These are phyloP conservation scores for Physella acuta DNA, from an alignment of 1,140 invertebrate genomes.

Conservation along the genomic window DNA sequence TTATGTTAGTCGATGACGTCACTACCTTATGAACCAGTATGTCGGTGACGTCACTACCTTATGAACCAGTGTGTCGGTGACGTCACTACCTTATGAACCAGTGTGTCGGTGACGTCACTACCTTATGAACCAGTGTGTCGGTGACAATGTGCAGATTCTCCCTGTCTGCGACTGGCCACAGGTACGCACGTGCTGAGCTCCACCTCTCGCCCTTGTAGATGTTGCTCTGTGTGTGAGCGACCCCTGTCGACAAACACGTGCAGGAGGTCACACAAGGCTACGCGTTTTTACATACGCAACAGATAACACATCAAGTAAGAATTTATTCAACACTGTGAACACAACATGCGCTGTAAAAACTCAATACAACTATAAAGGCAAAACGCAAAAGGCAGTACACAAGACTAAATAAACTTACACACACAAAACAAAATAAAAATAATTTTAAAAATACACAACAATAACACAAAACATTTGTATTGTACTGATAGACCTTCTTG, in stretches of 20 bases:
- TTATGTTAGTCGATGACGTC: too few species aligned
- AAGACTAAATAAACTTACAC: not conserved
- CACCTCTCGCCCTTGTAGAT: slow-evolving; percentile 37
- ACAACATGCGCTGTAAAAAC: not conserved
- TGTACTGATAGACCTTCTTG: not conserved
- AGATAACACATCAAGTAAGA: not conserved
- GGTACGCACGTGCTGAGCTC: slow-evolving; percentile 38
- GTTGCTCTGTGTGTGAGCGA: slow-evolving; percentile 30
- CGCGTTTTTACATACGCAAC: not conserved
- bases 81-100: not conserved
- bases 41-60: too few species aligned
- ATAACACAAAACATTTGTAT: not conserved
- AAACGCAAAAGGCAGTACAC: too few species aligned
- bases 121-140: slow-evolving; percentile 37
- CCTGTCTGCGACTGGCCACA: slow-evolving; percentile 36
- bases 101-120: not conserved
- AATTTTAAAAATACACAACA: not conserved
- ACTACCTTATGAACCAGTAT: too few species aligned
- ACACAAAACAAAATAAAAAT: not conserved
- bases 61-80: not conserved
- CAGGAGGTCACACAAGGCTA: not conserved
- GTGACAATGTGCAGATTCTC: slow-evolving; percentile 41
- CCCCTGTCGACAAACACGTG: slow-evolving; percentile 20
- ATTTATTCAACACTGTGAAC: not conserved
- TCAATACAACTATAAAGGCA: not conserved